Evolutionary conservation across 1,140 invertebrate genomes (phyloP).

Genomic region (Venturia canescens): DNA sequence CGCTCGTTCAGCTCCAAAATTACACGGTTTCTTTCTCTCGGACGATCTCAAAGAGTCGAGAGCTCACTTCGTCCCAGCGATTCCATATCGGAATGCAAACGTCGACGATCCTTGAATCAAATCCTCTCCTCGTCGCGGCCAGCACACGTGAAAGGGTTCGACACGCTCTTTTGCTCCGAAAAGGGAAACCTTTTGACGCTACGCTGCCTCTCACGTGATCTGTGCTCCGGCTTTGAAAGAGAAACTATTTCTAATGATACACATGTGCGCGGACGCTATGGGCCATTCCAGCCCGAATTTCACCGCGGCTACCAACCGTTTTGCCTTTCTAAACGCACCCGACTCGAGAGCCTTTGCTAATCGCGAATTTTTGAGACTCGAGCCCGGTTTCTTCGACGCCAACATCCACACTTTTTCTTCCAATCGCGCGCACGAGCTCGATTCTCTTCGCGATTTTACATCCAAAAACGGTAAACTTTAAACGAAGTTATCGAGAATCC

Average conservation of each 20-base stretch:
- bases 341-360: too few relatives aligned
- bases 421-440: too few relatives aligned
- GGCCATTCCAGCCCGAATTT: too few relatives aligned
- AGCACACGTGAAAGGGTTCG: conserved; percentile 60
- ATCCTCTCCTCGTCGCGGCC: not conserved
- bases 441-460: too few relatives aligned
- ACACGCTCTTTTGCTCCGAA: conserved; percentile 72
- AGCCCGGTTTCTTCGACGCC: too few relatives aligned
- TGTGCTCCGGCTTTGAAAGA: conserved; percentile 14
- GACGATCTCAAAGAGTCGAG: not conserved
- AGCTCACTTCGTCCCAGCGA: not conserved
- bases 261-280: not conserved
- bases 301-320: too few relatives aligned
- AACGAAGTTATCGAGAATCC: too few relatives aligned
- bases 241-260: conserved; percentile 17
- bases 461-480: too few relatives aligned
- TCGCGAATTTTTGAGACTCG: too few relatives aligned
- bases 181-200: conserved; percentile 67
- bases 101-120: too few relatives aligned
- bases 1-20: not conserved
- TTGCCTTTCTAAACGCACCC: too few relatives aligned
- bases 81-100: not conserved
- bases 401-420: too few relatives aligned
- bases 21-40: not conserved
- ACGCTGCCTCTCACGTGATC: conserved; percentile 47